phyloP scores from a whole-genome alignment of 2,797 vertebrate species.

The Melanotaenia trifasciata region DNA sequence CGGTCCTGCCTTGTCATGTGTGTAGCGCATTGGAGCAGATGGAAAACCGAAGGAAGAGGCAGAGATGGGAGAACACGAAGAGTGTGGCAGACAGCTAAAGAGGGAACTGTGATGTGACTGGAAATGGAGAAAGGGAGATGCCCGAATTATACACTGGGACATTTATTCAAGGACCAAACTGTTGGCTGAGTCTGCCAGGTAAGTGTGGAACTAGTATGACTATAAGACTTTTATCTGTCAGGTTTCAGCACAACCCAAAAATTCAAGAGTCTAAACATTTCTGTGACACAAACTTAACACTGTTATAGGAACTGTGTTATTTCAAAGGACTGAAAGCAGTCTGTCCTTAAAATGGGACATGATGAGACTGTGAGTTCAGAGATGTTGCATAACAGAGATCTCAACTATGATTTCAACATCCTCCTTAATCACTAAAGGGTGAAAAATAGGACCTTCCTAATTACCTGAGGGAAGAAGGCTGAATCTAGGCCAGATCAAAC shows the following conservation, averaged over 20 bases:
- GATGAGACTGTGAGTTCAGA: conserved; percentile 1
- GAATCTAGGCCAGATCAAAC: conserved; percentile 45
- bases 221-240: conserved; percentile 27
- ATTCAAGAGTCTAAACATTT: conserved; percentile 21
- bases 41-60: conserved; percentile 36
- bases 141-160: conserved; percentile 19
- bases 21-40: conserved; percentile 54
- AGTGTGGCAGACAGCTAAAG: conserved; percentile 41
- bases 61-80: conserved; percentile 37
- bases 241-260: neutral
- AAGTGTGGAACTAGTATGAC: conserved; percentile 50
- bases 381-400: neutral
- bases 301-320: conserved; percentile 5
- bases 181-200: conserved; percentile 51
- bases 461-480: conserved; percentile 33
- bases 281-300: conserved; percentile 16
- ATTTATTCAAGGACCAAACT: conserved; percentile 38
- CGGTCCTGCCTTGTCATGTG: conserved; percentile 58
- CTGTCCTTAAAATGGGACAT: conserved; percentile 15
- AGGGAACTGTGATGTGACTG: conserved; percentile 22
- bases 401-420: conserved; percentile 12
- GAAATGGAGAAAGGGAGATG: conserved; percentile 22
- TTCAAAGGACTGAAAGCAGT: neutral
- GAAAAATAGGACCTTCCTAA: conserved; percentile 5
- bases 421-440: conserved; percentile 9